Conservation (phyloP, 2,797 vertebrate species). For the Sebastiscus albofasciatus region DNA sequence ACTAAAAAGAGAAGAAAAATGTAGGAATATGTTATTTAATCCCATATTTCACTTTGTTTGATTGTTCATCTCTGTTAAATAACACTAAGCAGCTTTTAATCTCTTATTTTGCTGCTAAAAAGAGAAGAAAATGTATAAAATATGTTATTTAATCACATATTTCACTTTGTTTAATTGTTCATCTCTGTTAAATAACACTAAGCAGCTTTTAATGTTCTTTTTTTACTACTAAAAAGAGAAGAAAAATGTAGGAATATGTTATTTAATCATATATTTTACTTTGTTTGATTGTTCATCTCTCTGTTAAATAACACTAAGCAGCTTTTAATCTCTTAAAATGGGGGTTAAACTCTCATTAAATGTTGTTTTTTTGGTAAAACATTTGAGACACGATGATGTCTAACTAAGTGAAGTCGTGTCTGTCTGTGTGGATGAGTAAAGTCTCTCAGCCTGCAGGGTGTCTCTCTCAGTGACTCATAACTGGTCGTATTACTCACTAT, state of each 20-base stretch:
- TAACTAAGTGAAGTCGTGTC: background rate
- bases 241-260: too few relatives aligned
- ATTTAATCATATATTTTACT: too few relatives aligned
- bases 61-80: too few relatives aligned
- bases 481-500: background rate
- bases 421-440: slow-evolving; percentile 42
- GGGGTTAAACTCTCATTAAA: background rate
- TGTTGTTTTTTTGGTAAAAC: background rate
- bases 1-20: too few relatives aligned
- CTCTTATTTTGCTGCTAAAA: background rate
- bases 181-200: background rate
- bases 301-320: background rate
- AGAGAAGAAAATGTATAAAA: rapidly evolving
- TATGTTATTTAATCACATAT: background rate
- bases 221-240: too few relatives aligned
- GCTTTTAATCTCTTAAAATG: background rate
- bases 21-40: too few relatives aligned
- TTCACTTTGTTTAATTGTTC: too few relatives aligned
- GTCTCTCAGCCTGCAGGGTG: slow-evolving; percentile 17
- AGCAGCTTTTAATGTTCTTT: too few relatives aligned
- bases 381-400: background rate
- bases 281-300: too few relatives aligned
- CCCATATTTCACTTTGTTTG: too few relatives aligned
- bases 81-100: too few relatives aligned
- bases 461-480: slow-evolving; percentile 51